Base-by-base conservation (phyloP, 2,888 invertebrate species). In the Dryadula phaetusa region DNA sequence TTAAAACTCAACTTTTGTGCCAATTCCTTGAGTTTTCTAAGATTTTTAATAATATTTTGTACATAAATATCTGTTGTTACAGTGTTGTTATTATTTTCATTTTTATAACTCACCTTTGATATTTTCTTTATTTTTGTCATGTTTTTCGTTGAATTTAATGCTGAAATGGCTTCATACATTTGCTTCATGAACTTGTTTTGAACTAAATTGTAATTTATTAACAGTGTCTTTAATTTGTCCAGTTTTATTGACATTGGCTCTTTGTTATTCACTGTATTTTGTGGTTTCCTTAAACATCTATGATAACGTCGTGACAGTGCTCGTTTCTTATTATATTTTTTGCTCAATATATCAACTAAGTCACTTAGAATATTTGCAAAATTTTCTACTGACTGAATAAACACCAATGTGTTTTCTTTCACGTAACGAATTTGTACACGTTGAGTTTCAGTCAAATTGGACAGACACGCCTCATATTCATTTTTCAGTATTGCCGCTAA, bases 171-270 rank as follows among this genome's bases (percentile, higher is more conserved):
- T 14, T 83, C 74, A 66, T 82, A 85, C 74, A 91, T 85, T 70
- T 77, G 82, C 58, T 76, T 81, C 72, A 90, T 77, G 69, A 90
- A 87, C 14, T 72, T 79, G 66, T 86, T 90, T 71, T 90, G 88
- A 37, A 86, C 65, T 14, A 84, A 69, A 73, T 87, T 85, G 70
- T 87, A 88, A 66, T 76, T 82, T 3, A 79, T 18, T 5, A 90
- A 71, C 3, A 87, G 68, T 20, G 72, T 69, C 74, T 82, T 86
- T 3, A 90, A 70, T 53, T 77, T 82, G 18, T 76, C 68, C 16
- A 86, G 74, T 22, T 77, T 75, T 64, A 77, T 70, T 2, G 69
- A 66, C 0, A 74, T 74, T 7, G 58, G 69, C 7, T 60, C 20
- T 25, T 54, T 66, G 12, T 37, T 61, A n/a, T 66, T 62, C 47